Evolutionary conservation across 2,797 vertebrate species (phyloP).

Genomic region (Echiichthys vipera): DNA sequence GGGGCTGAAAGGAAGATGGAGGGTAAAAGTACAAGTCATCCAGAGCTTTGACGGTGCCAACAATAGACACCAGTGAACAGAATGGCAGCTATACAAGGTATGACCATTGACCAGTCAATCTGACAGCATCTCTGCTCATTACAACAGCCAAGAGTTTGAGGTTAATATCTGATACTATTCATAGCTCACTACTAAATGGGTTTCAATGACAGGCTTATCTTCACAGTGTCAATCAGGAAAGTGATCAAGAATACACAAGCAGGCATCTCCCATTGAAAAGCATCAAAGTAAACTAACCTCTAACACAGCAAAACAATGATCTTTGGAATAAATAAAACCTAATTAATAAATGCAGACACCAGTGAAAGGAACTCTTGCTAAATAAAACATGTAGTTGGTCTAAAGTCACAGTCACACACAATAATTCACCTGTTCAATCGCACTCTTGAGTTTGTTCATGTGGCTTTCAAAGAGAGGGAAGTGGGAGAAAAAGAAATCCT

Average conservation of each 20-base stretch:
- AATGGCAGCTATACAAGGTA: constrained; percentile 35
- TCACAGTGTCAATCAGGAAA: neutral
- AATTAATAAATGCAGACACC: neutral
- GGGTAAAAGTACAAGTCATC: constrained; percentile 28
- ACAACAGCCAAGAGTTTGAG: constrained; percentile 19
- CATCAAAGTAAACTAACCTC: neutral
- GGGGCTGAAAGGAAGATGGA: neutral
- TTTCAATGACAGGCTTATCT: constrained; percentile 26
- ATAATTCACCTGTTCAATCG: constrained; percentile 93
- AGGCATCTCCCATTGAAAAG: neutral
- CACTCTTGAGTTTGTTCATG: constrained; percentile 98
- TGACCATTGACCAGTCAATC: constrained; percentile 29
- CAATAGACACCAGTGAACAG: constrained; percentile 49
- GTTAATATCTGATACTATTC: constrained; percentile 37
- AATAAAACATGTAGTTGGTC: neutral
- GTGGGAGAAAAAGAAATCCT: constrained; percentile 99
- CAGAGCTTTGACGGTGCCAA: constrained; percentile 41
- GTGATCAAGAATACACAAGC: neutral
- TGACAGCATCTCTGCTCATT: constrained; percentile 49
- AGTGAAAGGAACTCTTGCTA: neutral
- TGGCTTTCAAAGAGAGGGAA: constrained; percentile 99
- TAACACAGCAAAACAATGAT: neutral
- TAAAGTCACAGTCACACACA: neutral
- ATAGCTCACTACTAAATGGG: constrained; percentile 25
- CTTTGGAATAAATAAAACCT: neutral